Evolutionary conservation across 2,888 invertebrate genomes (phyloP).

Genomic region (Fragum fragum): DNA sequence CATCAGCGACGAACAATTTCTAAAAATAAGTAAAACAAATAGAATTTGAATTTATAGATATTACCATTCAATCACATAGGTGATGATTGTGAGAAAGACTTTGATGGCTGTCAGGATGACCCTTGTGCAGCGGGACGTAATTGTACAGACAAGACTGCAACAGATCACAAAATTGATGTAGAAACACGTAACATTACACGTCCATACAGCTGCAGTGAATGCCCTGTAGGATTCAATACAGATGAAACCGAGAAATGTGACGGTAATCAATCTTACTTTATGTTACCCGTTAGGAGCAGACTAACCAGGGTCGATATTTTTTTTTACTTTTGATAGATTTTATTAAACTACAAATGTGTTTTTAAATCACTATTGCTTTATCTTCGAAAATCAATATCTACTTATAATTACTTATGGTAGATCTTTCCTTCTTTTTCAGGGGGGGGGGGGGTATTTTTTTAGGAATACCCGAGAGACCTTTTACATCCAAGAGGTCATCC

Average conservation of each 20-base stretch:
- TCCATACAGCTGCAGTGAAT: not conserved
- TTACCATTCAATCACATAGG: no score
- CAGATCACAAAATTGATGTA: not conserved
- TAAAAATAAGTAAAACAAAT: no score
- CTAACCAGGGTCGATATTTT: no score
- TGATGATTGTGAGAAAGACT: slow-evolving; percentile 19
- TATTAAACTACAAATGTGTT: not conserved
- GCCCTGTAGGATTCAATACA: not conserved
- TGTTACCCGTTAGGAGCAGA: no score
- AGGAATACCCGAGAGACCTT: no score
- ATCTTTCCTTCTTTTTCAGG: no score
- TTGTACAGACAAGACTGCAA: not conserved
- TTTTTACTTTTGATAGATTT: no score
- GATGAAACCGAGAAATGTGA: slow-evolving; percentile 15
- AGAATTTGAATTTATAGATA: no score
- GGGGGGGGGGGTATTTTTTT: no score
- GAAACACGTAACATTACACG: not conserved
- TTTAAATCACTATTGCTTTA: not conserved
- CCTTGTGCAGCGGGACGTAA: slow-evolving; percentile 1
- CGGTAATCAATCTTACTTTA: not conserved
- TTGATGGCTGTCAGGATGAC: slow-evolving; percentile 15
- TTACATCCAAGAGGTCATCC: no score
- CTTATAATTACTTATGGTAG: no score
- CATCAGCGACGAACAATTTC: no score
- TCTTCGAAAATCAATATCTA: not conserved